These are phyloP conservation scores for Hirtodrosophila confusa DNA, from an alignment of 2,888 invertebrate genomes.

Conservation along the genomic window DNA sequence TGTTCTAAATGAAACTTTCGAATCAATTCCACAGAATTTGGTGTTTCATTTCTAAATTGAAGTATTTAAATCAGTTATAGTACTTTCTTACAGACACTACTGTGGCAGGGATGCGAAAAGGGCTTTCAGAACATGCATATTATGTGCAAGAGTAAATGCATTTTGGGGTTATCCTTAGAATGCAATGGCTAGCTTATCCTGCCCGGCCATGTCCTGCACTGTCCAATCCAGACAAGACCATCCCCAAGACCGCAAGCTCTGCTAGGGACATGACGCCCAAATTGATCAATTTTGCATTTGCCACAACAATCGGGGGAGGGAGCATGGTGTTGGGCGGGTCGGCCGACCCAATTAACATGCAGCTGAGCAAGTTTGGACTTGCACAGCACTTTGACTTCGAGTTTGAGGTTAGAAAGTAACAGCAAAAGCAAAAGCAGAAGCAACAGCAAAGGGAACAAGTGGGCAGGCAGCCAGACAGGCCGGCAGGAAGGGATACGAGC, in stretches of 20 bases:
- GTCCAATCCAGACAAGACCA: no score
- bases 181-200: no score
- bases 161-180: no score
- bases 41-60: no score
- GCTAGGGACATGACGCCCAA: slow-evolving; percentile 34
- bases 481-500: slow-evolving; percentile 23
- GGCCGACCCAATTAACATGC: slow-evolving; percentile 58
- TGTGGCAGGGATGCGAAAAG: no score
- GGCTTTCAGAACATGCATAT: no score
- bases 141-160: no score
- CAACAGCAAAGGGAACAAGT: slow-evolving; percentile 2
- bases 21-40: no score
- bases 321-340: neutral
- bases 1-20: no score
- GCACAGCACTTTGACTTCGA: slow-evolving; percentile 47
- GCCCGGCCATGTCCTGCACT: no score
- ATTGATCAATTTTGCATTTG: slow-evolving; percentile 68
- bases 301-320: slow-evolving; percentile 52
- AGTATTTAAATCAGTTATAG: no score
- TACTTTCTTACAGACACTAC: no score
- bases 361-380: slow-evolving; percentile 27
- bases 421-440: slow-evolving; percentile 10
- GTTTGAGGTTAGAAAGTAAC: slow-evolving; percentile 30
- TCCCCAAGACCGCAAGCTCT: neutral
- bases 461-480: slow-evolving; percentile 2